Evolutionary conservation across 2,888 invertebrate genomes (phyloP).

Genomic region (Megalurothrips usitatus): DNA sequence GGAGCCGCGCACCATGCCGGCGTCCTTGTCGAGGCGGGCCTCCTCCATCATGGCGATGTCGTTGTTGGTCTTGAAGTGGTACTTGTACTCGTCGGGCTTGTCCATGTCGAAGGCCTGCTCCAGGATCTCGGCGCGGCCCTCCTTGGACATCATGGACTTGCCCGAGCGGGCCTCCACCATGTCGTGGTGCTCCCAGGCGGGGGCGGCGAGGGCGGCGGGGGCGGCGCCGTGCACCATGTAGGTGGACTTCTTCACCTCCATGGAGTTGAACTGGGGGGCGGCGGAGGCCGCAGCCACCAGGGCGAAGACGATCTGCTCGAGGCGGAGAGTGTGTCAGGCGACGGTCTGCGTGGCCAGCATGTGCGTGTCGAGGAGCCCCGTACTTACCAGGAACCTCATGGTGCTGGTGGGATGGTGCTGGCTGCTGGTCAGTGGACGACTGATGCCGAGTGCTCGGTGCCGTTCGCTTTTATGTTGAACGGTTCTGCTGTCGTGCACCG

Average conservation of each 20-base stretch:
- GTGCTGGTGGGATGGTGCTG: neutral
- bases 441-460: neutral
- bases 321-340: neutral
- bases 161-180: neutral
- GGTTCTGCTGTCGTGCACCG: too few relatives aligned
- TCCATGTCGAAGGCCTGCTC: neutral
- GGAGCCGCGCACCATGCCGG: constrained; percentile 1
- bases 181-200: neutral
- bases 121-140: neutral
- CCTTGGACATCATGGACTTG: neutral
- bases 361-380: neutral
- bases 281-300: neutral
- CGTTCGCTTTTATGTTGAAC: neutral
- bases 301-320: neutral
- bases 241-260: neutral
- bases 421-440: neutral
- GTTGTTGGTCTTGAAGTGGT: constrained; percentile 16
- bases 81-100: neutral
- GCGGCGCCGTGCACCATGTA: too few relatives aligned
- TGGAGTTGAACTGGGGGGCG: neutral
- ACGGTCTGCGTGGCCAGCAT: neutral
- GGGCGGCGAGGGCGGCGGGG: neutral
- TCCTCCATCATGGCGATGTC: constrained; percentile 12
- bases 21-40: neutral
- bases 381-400: neutral